A percentile compares a stretch with the other conserved stretches of the same genome.
phyloP scores from a whole-genome alignment of 2,797 vertebrate genomes.

The Cryptoblepharus egeriae region DNA sequence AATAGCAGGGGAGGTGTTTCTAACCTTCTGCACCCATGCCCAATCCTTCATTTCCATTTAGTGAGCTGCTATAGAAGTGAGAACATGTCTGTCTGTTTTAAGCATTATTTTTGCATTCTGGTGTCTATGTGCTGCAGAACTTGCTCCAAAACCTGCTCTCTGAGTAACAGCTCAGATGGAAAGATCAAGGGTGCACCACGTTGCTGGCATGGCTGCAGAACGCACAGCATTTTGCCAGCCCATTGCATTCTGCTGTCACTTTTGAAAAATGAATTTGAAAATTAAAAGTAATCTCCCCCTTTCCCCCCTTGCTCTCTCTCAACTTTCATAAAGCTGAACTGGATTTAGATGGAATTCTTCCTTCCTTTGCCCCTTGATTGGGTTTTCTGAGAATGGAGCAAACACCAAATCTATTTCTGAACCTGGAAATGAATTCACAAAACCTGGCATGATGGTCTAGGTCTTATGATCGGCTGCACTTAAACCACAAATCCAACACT shows the following conservation, averaged over 20 bases:
- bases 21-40: constrained; percentile 41
- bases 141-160: constrained; percentile 75
- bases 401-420: constrained; percentile 31
- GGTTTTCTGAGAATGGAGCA: background rate
- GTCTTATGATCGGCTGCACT: background rate
- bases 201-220: constrained; percentile 70
- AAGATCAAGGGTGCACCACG: constrained; percentile 66
- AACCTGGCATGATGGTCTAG: background rate
- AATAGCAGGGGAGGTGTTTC: constrained; percentile 73
- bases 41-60: constrained; percentile 59
- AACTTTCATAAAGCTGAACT: background rate
- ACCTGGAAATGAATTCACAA: constrained; percentile 37
- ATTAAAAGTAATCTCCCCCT: constrained; percentile 46
- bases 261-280: constrained; percentile 54
- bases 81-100: constrained; percentile 74
- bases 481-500: background rate
- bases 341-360: constrained; percentile 14
- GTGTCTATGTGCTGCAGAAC: constrained; percentile 71
- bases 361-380: background rate
- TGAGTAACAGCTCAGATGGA: constrained; percentile 78
- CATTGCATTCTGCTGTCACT: constrained; percentile 49
- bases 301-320: constrained; percentile 4
- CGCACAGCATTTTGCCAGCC: constrained; percentile 65
- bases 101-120: constrained; percentile 69
- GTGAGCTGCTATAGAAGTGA: constrained; percentile 75